These are phyloP conservation scores for Hoplodrina blanda DNA, from an alignment of 2,888 invertebrate genomes.

Conservation along the genomic window DNA sequence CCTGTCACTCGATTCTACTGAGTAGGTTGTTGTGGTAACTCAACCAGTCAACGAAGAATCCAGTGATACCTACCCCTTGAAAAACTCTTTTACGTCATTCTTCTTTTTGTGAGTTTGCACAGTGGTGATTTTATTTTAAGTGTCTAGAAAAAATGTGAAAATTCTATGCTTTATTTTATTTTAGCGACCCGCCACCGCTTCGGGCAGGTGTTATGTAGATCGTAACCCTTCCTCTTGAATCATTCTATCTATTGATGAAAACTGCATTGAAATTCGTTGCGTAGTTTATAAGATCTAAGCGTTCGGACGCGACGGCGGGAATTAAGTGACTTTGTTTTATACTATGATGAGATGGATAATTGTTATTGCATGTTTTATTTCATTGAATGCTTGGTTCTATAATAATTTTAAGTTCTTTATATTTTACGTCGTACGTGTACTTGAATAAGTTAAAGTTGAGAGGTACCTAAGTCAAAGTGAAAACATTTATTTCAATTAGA, in stretches of 20 bases:
- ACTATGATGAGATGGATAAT: no score
- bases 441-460: background rate
- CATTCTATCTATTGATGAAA: no score
- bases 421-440: no score
- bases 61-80: slow-evolving; percentile 29
- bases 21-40: slow-evolving; percentile 37
- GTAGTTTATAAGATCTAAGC: no score
- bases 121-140: slow-evolving; percentile 5
- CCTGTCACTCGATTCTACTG: slow-evolving; percentile 66
- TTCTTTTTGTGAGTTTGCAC: background rate
- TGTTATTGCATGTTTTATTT: background rate
- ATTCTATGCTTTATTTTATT: background rate
- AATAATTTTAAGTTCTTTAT: background rate
- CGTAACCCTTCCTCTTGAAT: no score
- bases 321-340: no score
- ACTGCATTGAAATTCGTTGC: no score
- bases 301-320: no score
- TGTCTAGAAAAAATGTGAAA: background rate
- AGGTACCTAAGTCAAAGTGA: no score
- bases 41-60: slow-evolving; percentile 23
- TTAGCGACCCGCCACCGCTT: background rate
- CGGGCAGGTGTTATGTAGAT: no score
- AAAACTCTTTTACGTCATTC: slow-evolving; percentile 2
- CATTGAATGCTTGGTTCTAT: background rate
- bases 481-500: no score